These are phyloP conservation scores for Ambastaia sidthimunki DNA, from an alignment of 2,797 vertebrate genomes.

Conservation along the genomic window DNA sequence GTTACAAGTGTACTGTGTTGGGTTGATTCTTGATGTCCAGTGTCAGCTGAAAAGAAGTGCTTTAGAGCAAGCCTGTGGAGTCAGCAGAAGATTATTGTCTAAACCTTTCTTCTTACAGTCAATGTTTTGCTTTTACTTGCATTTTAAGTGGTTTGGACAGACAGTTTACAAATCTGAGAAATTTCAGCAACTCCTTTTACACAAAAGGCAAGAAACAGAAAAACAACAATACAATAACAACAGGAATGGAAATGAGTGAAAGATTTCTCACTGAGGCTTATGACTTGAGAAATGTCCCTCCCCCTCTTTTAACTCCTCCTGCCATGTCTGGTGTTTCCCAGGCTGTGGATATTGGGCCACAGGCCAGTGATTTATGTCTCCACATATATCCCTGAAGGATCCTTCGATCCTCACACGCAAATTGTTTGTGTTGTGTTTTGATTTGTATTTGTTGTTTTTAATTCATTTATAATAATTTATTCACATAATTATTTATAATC, in stretches of 20 bases:
- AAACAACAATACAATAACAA: conserved; percentile 45
- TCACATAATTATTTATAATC: no score
- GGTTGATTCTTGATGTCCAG: not conserved
- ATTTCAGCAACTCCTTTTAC: not conserved
- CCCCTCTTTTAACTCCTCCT: not conserved
- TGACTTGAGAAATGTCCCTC: not conserved
- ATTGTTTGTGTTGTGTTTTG: no score
- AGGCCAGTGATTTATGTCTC: not conserved
- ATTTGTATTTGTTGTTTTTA: no score
- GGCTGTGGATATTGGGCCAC: conserved; percentile 10
- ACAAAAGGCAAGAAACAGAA: conserved; percentile 2
- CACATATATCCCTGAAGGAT: not conserved
- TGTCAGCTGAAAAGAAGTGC: not conserved
- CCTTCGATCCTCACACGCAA: no score
- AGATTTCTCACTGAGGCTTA: conserved; percentile 23
- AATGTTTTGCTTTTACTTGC: not conserved
- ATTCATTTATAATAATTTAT: no score
- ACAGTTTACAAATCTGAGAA: not conserved
- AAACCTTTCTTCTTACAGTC: not conserved
- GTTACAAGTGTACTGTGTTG: not conserved
- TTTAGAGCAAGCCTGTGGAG: not conserved
- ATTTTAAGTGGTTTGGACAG: not conserved
- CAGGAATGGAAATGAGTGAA: conserved; percentile 44
- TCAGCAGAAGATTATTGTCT: not conserved
- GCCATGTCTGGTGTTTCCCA: conserved; percentile 12